Percentiles rank a stretch among this genome's conserved stretches.
These are phyloP conservation scores for Prosopocoilus inquinatus DNA, from an alignment of 2,888 invertebrate genomes.

Conservation along the genomic window DNA sequence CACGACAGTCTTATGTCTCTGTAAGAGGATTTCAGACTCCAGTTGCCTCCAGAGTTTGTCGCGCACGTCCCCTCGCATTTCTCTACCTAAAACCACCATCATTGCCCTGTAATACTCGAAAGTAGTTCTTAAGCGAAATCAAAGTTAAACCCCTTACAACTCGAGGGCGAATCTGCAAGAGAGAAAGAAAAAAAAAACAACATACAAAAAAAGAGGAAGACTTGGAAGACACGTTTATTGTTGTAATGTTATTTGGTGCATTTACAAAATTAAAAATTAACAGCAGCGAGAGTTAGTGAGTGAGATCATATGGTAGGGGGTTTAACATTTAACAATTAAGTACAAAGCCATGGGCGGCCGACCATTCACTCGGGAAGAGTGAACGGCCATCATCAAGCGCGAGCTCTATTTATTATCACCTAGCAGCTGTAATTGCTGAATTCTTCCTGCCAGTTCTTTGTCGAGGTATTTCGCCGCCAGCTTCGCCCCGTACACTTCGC, in stretches of 20 bases:
- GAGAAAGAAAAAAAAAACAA: conserved; percentile 1
- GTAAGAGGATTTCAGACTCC: conserved; percentile 82
- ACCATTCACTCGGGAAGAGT: too few relatives aligned
- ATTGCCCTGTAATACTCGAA: background rate
- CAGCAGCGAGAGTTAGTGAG: background rate
- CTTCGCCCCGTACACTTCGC: conserved; percentile 81
- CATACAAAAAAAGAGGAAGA: background rate
- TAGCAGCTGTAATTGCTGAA: conserved; percentile 81
- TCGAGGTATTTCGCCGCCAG: conserved; percentile 84
- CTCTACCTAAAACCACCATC: conserved; percentile 52
- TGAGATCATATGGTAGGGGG: background rate
- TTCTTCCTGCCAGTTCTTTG: conserved; percentile 78
- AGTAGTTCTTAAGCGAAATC: background rate
- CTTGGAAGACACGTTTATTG: too few relatives aligned
- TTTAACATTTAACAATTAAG: background rate
- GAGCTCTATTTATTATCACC: conserved; percentile 46
- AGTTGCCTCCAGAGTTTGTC: conserved; percentile 79
- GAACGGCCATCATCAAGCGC: too few relatives aligned
- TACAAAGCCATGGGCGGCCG: background rate
- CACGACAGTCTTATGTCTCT: conserved; percentile 79
- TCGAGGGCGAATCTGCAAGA: background rate
- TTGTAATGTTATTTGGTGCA: too few relatives aligned
- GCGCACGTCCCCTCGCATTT: conserved; percentile 76
- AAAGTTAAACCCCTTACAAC: conserved; percentile 1
- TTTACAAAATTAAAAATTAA: background rate